Evolutionary conservation across 2,113 vertebrate genomes (phyloP), one percentile per base, ranked within the genome.

Genomic region (Willisornis vidua): DNA sequence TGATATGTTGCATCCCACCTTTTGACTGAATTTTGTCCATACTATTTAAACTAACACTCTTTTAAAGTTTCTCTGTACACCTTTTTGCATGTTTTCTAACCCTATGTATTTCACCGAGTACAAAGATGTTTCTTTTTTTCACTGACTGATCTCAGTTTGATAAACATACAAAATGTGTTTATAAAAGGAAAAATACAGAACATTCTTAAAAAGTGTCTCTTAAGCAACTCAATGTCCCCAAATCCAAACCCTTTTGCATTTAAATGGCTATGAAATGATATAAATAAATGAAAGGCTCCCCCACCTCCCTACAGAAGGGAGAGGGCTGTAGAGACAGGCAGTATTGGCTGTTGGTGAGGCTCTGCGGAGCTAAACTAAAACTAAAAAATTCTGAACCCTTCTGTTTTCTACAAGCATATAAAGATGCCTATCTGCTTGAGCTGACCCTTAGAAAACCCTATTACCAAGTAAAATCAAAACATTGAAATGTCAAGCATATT

Each of bases 1-100:
- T 98, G 98, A 98, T 98, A 98, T 99, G 98, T 99, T 99, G 98
- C 99, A 99, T 99, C 98, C 98, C 98, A 99, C 98, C 96, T 98
- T 98, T 98, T 98, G 98, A 98, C 96, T 97, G 97, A 97, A 98
- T 98, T 97, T 97, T 95, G 98, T 98, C 97, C 97, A 96, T 97
- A 97, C 97, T 98, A 98, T 98, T 98, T 97, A 96, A 98, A 98
- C 98, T 99, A 99, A 99, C 98, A 98, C 98, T 96, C 97, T 98
- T 98, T 97, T 95, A 97, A 98, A 96, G 94, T 98, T 97, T 97
- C 89, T 97, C 89, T 97, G 97, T 98, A 98, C 98, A 98, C 98
- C 97, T 98, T 98, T 98, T 98, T 99, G 99, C 99, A 99, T 99
- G 99, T 98, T 98, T 98, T 97, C 97, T 98, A 98, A 98, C 98